Conservation (phyloP, 2,797 vertebrate genomes). For the Craterocephalus amniculus region DNA sequence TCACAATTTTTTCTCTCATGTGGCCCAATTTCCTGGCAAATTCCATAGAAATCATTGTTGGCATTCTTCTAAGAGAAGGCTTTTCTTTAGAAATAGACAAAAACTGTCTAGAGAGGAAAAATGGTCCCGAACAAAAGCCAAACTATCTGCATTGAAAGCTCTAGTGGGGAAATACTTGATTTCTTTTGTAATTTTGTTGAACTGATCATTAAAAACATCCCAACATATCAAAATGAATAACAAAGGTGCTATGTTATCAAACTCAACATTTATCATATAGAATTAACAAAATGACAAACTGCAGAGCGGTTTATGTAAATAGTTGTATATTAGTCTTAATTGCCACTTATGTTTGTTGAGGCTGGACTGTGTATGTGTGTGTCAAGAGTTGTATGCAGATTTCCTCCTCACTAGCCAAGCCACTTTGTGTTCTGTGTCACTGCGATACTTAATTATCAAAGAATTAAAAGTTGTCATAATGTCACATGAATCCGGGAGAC, state of each 20-base stretch:
- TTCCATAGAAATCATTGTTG: not conserved
- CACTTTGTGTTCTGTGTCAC: conserved; percentile 28
- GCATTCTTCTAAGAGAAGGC: not conserved
- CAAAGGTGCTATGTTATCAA: conserved; percentile 42
- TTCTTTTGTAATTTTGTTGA: conserved; percentile 22
- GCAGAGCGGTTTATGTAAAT: conserved; percentile 73
- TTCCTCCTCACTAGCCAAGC: conserved; percentile 30
- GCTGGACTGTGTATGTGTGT: conserved; percentile 27
- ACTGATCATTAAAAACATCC: conserved; percentile 25
- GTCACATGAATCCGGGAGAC: conserved; percentile 5
- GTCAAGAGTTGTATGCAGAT: conserved; percentile 17
- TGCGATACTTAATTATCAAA: conserved; percentile 6
- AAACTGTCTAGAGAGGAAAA: too few relatives aligned
- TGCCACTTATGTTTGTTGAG: conserved; percentile 25
- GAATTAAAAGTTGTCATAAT: conserved; percentile 30
- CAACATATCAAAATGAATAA: conserved; percentile 20
- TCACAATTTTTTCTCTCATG: not conserved
- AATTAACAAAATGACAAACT: conserved; percentile 41
- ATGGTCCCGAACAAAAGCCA: not conserved
- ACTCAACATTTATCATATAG: conserved; percentile 27
- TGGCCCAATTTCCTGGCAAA: not conserved
- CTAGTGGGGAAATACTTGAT: not conserved
- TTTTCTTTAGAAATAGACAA: too few relatives aligned
- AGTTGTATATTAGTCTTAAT: conserved; percentile 39
- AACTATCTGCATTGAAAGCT: not conserved